Percentiles rank a stretch among this genome's conserved stretches.
These are phyloP conservation scores for Mesitornis unicolor DNA, from an alignment of 2,113 vertebrate genomes.

Conservation along the genomic window DNA sequence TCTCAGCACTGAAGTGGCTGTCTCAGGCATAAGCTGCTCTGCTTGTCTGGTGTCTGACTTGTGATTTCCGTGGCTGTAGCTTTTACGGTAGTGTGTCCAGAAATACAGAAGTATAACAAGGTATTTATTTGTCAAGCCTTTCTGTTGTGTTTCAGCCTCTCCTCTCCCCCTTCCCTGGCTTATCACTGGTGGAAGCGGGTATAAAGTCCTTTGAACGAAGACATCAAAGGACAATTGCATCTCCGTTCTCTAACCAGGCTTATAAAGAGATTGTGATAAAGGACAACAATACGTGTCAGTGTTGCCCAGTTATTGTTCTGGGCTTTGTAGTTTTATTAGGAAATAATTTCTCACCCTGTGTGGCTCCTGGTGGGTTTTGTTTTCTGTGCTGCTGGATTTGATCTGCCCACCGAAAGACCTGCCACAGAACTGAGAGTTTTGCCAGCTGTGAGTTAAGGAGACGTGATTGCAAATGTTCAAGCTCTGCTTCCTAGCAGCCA, in stretches of 20 bases:
- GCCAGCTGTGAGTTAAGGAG: slow-evolving; percentile 62
- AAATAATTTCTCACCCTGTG: slow-evolving; percentile 72
- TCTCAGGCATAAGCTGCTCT: background rate
- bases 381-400: slow-evolving; percentile 63
- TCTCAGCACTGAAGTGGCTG: background rate
- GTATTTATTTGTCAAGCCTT: slow-evolving; percentile 5
- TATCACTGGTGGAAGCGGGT: slow-evolving; percentile 47
- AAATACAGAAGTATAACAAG: background rate
- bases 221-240: slow-evolving; percentile 71
- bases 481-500: slow-evolving; percentile 43
- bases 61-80: background rate
- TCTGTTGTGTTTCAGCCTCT: slow-evolving; percentile 25
- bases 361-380: slow-evolving; percentile 62
- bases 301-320: slow-evolving; percentile 69
- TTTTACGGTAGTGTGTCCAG: background rate
- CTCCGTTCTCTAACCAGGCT: slow-evolving; percentile 77
- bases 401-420: slow-evolving; percentile 66
- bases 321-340: slow-evolving; percentile 81
- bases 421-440: slow-evolving; percentile 8
- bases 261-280: slow-evolving; percentile 78
- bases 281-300: slow-evolving; percentile 75
- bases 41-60: background rate
- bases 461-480: slow-evolving; percentile 62
- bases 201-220: slow-evolving; percentile 70
- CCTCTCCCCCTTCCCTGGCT: background rate